These are phyloP conservation scores for Heliocidaris erythrogramma DNA, from an alignment of 35 echinoderm and acorn worm genomes.

Conservation along the genomic window DNA sequence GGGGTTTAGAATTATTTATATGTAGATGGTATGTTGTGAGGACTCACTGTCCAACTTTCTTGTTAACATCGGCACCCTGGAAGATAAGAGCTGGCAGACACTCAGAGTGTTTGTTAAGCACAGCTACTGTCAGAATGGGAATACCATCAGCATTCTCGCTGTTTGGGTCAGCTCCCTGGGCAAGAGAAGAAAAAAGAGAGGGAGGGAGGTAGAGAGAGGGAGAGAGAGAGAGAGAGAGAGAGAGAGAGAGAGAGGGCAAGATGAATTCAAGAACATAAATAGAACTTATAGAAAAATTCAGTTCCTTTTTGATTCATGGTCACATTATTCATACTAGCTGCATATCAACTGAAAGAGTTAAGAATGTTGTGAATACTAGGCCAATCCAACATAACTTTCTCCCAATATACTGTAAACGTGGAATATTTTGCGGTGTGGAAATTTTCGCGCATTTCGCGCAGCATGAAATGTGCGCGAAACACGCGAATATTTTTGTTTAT, in stretches of 20 bases:
- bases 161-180: constrained; percentile 78
- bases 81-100: constrained; percentile 69
- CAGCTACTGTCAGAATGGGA: constrained; percentile 78
- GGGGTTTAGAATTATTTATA: neutral
- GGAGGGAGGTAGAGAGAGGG: neutral
- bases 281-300: neutral
- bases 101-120: constrained; percentile 82
- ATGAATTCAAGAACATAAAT: neutral
- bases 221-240: neutral
- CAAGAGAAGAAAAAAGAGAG: neutral
- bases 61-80: constrained; percentile 83
- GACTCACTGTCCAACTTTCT: constrained; percentile 96
- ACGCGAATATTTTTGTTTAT: too few species aligned
- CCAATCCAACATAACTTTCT: too few species aligned
- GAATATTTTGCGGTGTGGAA: too few species aligned
- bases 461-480: too few species aligned
- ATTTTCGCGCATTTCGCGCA: too few species aligned
- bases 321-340: neutral
- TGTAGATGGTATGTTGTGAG: neutral
- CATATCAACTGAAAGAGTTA: neutral
- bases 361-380: too few species aligned
- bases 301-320: neutral
- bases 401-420: too few species aligned
- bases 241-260: neutral
- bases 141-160: constrained; percentile 91